Evolutionary conservation across 2,797 vertebrate species (phyloP).

Genomic region (Melanogrammus aeglefinus): DNA sequence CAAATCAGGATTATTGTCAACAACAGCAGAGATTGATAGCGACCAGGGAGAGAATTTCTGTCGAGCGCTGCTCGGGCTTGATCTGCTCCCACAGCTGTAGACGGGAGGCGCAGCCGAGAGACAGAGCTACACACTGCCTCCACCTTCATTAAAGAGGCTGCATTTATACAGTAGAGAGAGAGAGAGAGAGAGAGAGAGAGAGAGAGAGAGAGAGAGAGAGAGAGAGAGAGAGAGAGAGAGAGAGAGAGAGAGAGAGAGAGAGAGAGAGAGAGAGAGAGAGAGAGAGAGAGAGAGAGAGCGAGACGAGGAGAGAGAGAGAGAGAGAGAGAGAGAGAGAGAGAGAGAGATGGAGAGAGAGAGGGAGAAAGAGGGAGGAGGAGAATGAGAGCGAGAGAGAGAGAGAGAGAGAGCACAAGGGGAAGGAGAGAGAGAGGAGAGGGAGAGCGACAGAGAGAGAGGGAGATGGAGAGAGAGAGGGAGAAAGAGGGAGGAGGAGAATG

Average conservation of each 20-base stretch:
- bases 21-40: constrained; percentile 64
- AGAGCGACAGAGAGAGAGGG: constrained; percentile 8
- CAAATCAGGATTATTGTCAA: constrained; percentile 73
- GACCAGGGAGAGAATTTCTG: constrained; percentile 70
- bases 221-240: background rate
- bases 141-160: constrained; percentile 57
- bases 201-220: constrained; percentile 12
- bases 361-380: background rate
- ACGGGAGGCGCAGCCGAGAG: constrained; percentile 33
- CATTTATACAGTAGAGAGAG: constrained; percentile 45
- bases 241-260: background rate
- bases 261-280: background rate
- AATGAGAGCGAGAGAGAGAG: background rate
- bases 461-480: background rate
- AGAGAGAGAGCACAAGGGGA: background rate
- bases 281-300: constrained; percentile 6
- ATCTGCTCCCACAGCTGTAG: constrained; percentile 51
- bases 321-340: too few species aligned
- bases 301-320: too few species aligned
- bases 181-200: constrained; percentile 18
- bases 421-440: constrained; percentile 2
- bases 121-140: constrained; percentile 18
- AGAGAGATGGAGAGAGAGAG: background rate
- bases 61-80: constrained; percentile 59
- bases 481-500: background rate